Base-by-base conservation (phyloP, 2,797 vertebrate species). In the Notolabrus celidotus region DNA sequence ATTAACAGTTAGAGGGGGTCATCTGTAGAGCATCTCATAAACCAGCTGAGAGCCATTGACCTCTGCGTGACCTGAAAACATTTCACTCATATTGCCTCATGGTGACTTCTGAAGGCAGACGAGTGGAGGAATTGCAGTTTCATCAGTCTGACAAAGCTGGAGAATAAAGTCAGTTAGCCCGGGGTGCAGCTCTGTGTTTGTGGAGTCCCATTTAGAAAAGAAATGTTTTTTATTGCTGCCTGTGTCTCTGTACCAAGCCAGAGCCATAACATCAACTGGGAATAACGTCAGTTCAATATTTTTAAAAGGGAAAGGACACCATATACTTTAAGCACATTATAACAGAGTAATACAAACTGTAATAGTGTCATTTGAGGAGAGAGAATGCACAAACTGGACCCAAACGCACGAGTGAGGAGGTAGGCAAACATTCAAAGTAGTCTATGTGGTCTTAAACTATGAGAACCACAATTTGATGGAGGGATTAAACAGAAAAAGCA, bases 121-220 rank as follows among this genome's bases (percentile, higher is more conserved):
- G 43, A 70, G 56, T 53, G 61, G 55, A 76, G 49, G 68, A 70
- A 58, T 61, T 58, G 64, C 45, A 72, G 70, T 83, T 78, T 72
- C 74, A 82, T 81, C 77, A 52, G 70, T 76, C 59, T 74, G 79
- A 82, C 76, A 77, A 78, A 69, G 62, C 49, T 59, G 61, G 56
- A 56, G 71, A 83, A 80, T 74, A 77, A 86, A 84, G 53, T 59
- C 67, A 60, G 67, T 81, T 76, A 84, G 82, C 75, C 65, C 33
- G 31, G 45, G 68, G 68, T 80, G 19, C 41, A 51, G 59, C 39
- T 20, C 20, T 15, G 25, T 41, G 50, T 70, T 70, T 78, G 74
- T 47, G 10, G 70, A 71, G 51, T 51, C 50, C 43, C 59, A 72
- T 84, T 86, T 79, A 64, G 73, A 74, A 75, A 84, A 83, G 25